phyloP scores from a whole-genome alignment of 2,797 vertebrate species.

The Hippoglossus hippoglossus region DNA sequence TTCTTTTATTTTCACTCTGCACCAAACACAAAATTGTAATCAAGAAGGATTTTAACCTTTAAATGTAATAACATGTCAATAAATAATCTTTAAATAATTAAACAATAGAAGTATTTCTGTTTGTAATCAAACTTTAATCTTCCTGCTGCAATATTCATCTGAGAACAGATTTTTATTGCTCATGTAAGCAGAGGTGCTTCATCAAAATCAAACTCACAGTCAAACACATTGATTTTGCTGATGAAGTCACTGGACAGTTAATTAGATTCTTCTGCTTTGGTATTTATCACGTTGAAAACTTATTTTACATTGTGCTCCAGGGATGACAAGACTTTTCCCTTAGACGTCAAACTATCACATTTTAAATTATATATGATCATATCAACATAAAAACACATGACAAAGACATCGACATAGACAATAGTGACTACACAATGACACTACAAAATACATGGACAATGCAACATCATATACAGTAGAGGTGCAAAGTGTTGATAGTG shows the following conservation, averaged over 20 bases:
- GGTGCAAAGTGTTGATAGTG: no score
- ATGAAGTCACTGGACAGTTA: conserved; percentile 53
- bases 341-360: no score
- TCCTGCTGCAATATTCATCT: conserved; percentile 8
- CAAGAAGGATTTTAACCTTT: no score
- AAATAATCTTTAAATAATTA: conserved; percentile 3
- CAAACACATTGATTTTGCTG: conserved; percentile 36
- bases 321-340: not conserved
- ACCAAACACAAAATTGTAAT: no score
- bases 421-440: no score
- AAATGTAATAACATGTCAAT: not conserved
- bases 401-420: no score
- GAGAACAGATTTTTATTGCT: conserved; percentile 26
- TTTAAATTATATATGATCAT: no score
- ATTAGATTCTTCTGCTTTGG: conserved; percentile 44
- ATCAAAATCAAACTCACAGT: conserved; percentile 53
- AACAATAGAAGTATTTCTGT: not conserved
- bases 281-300: conserved; percentile 35
- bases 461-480: no score
- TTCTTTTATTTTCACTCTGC: no score
- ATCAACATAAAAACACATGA: no score
- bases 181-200: conserved; percentile 28
- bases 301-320: conserved; percentile 12
- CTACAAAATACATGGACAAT: no score
- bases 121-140: conserved; percentile 4